Percentiles rank a stretch among this genome's conserved stretches.
phyloP scores from a whole-genome alignment of 2,113 vertebrate genomes.

The Xenopus laevis region DNA sequence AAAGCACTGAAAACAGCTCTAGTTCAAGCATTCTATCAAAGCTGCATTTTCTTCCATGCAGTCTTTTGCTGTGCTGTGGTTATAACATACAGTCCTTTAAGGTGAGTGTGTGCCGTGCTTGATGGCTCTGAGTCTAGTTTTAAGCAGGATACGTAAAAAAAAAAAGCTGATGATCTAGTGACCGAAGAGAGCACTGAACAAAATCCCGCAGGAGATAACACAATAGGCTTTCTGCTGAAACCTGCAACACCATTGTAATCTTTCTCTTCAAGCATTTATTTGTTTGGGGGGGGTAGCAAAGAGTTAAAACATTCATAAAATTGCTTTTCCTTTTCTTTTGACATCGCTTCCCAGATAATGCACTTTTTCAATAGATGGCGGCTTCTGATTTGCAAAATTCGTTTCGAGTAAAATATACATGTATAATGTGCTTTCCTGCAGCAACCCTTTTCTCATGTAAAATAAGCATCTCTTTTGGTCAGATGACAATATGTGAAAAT shows the following conservation, averaged over 20 bases:
- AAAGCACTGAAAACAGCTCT: background rate
- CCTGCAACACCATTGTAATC: conserved; percentile 18
- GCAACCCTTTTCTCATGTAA: conserved; percentile 54
- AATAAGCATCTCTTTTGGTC: conserved; percentile 73
- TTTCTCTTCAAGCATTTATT: conserved; percentile 46
- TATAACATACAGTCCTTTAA: background rate
- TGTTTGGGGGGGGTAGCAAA: conserved; percentile 11
- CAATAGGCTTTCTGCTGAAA: conserved; percentile 26
- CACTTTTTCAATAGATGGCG: conserved; percentile 53
- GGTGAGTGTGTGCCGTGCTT: conserved; percentile 15
- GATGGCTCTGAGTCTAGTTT: conserved; percentile 22
- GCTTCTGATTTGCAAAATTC: conserved; percentile 59
- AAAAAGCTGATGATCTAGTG: conserved; percentile 23
- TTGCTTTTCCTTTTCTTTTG: conserved; percentile 48
- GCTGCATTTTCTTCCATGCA: conserved; percentile 16
- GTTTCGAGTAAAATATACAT: conserved; percentile 62
- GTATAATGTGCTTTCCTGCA: conserved; percentile 54
- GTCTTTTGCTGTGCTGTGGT: background rate
- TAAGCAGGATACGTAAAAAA: background rate
- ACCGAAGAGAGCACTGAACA: conserved; percentile 15
- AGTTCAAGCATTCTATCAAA: background rate
- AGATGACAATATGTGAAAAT: conserved; percentile 71
- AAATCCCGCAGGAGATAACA: conserved; percentile 32
- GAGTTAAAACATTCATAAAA: conserved; percentile 57
- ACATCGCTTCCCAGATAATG: conserved; percentile 49